These are phyloP conservation scores for Phymastichus coffea DNA, from an alignment of 1,140 invertebrate genomes.

Conservation along the genomic window DNA sequence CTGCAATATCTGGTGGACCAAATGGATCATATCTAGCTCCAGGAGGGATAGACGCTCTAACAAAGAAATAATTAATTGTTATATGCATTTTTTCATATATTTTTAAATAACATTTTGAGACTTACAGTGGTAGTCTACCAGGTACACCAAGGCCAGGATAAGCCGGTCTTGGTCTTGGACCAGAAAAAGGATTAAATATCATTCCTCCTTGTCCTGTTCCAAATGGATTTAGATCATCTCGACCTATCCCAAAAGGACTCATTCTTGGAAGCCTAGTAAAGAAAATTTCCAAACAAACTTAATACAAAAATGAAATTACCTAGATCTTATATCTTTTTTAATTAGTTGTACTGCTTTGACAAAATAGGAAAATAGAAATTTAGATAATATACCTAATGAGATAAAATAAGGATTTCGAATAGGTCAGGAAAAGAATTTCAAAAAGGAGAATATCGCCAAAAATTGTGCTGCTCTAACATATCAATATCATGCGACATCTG, in stretches of 20 bases:
- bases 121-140: conserved; percentile 60
- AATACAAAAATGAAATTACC: too few relatives aligned
- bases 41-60: conserved; percentile 70
- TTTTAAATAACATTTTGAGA: conserved; percentile 27
- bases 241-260: conserved; percentile 17
- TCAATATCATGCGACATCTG: conserved; percentile 34
- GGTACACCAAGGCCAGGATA: conserved; percentile 55
- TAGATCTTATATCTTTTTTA: neutral
- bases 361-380: neutral
- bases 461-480: conserved; percentile 30
- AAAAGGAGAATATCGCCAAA: conserved; percentile 27
- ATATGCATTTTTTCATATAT: neutral
- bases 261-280: neutral
- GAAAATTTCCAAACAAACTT: too few relatives aligned
- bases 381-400: neutral
- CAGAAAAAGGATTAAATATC: conserved; percentile 68
- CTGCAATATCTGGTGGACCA: conserved; percentile 62
- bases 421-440: conserved; percentile 21
- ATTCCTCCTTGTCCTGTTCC: conserved; percentile 63
- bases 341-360: neutral
- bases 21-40: conserved; percentile 82
- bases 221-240: conserved; percentile 73
- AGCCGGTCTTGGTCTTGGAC: neutral
- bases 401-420: conserved; percentile 2
- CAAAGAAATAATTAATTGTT: conserved; percentile 40